These are phyloP conservation scores for Heteractis magnifica DNA, from an alignment of 92 coral and sea anemone genomes.

Conservation along the genomic window DNA sequence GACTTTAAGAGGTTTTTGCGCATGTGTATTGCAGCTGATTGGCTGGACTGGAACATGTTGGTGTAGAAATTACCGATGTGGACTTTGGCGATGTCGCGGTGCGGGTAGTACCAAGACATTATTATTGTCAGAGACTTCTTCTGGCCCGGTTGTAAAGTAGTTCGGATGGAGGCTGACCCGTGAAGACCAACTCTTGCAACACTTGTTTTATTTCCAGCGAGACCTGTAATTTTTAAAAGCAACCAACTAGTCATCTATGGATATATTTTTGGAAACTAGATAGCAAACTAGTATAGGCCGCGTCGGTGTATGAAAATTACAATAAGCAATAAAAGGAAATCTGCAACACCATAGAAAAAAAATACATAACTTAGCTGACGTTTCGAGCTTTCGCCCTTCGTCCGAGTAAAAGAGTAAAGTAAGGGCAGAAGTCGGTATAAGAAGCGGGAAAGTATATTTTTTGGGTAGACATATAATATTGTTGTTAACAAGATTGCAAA, in stretches of 20 bases:
- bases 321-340: too few species aligned
- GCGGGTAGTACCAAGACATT: constrained; percentile 83
- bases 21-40: constrained; percentile 73
- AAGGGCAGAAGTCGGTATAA: too few species aligned
- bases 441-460: too few species aligned
- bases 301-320: too few species aligned
- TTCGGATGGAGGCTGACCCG: constrained; percentile 65
- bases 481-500: too few species aligned
- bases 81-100: constrained; percentile 73
- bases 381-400: too few species aligned
- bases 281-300: not conserved
- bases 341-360: too few species aligned
- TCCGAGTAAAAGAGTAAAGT: too few species aligned
- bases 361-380: too few species aligned
- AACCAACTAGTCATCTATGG: not conserved
- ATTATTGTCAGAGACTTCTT: constrained; percentile 74
- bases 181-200: constrained; percentile 52
- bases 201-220: constrained; percentile 37
- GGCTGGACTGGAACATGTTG: constrained; percentile 67
- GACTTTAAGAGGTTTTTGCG: constrained; percentile 63
- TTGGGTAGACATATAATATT: too few species aligned
- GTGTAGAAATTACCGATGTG: constrained; percentile 75
- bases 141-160: constrained; percentile 69
- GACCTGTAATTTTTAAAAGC: constrained; percentile 33
- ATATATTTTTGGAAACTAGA: not conserved